Base-by-base conservation (phyloP, 2,113 vertebrate genomes). In the Motacilla alba region DNA sequence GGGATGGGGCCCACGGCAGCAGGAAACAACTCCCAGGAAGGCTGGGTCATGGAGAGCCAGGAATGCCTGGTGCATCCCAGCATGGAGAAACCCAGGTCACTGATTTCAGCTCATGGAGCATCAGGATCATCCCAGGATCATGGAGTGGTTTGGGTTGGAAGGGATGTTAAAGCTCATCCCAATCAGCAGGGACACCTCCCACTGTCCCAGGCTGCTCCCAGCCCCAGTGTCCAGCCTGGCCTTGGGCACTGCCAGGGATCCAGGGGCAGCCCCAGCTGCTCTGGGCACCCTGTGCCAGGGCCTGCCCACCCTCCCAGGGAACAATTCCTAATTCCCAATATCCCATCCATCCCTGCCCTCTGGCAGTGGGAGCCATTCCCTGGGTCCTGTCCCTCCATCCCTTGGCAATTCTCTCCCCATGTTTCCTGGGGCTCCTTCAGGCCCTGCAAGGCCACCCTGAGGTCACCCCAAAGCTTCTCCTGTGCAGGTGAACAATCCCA, bases 131-230 rank as follows among this genome's bases (percentile, higher is more conserved):
- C 46, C 47, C 47, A 47, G 24, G 60, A 47, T 22, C 39, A 7
- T 3, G 18, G 55, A 55, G 0, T 18, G 55, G 14, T 7, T 55
- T 31, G 70, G 16, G 7, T 3, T n/a, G 41, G n/a, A 16, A 35
- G 21, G 30, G 41, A 43, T 0, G 1, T 47, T 10, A 47, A 15
- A 47, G 1, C 2, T 0, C 13, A 82, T 46, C 18, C 4, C 0
- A 1, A 26, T 0, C 35, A 39, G 33, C 62, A 82, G 53, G 53
- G 53, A 60, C 62, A 75, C 11, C 30, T 83, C 0, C 53, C 53
- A 47, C 30, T 1, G 1, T 26, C 15, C 69, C 78, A 68, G n/a
- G 66, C 2, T 58, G 59, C 44, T 37, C 35, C 35, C 35, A 35
- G 35, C 35, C 35, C 35, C 35, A 35, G 35, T 35, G 35, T 35